Evolutionary conservation across 2,888 invertebrate species (phyloP), one percentile per base, ranked within the genome.

Genomic region (Drosophila koepferae): DNA sequence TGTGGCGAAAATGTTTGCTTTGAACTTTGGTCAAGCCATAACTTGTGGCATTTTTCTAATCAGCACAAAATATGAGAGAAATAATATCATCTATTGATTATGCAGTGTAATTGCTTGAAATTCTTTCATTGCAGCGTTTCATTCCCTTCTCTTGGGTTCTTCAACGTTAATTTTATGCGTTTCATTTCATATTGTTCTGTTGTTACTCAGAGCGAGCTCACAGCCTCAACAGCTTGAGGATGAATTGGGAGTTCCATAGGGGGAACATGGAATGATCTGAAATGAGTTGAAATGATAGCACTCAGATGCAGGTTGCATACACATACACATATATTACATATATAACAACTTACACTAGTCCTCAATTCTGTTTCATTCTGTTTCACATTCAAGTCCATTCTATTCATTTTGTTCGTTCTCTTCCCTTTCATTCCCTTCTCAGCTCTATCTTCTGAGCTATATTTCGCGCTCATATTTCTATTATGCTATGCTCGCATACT

Each of bases 1-100:
- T 49, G 28, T 23, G 41, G 16, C 34, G 23, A 54, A 63, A 48
- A 48, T 63, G 31, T 31, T 40, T 34, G 48, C n/a, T 44, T 63
- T 55, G 46, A 18, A 55, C 55, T 41, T 41, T 41, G 46, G 2
- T 38, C 23, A 3, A 10, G 12, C 4, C 12, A 60, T n/a, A 38
- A 6, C 5, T 18, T 51, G 51, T 14, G 20, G 51, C 34, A 36
- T 36, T 51, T 51, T 51, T 36, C 3, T 51, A 51, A 51, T 51
- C 51, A 20, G 34, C 14, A 36, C 3, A 51, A 51, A 20, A 51
- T 18, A 36, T 36, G 34, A 36, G 14, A 0, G 10, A 34, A 3
- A 10, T 20, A 23, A 20, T 53, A 34, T 34, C 7, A 2, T n/a
- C 10, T 3, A 51, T 20, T 36, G n/a, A 51, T 36, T 51, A 36